Percentiles rank a stretch among this genome's conserved stretches.
These are phyloP conservation scores for Phenganax subtilis DNA, from an alignment of 92 coral and sea anemone species.

Conservation along the genomic window DNA sequence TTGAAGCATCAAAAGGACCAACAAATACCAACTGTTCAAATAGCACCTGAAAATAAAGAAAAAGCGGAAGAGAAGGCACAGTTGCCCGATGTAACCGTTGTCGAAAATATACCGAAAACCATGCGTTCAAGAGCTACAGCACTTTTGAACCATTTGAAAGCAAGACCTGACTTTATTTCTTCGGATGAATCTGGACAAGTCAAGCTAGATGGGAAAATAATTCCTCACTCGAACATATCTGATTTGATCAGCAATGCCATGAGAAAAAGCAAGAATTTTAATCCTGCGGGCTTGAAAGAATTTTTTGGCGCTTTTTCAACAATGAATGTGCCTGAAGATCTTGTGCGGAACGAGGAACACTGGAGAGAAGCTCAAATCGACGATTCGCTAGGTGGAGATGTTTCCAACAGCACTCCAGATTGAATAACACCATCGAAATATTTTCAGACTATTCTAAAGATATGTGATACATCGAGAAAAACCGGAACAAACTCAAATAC, in stretches of 20 bases:
- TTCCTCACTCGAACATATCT: slow-evolving; percentile 15
- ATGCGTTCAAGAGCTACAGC: slow-evolving; percentile 7
- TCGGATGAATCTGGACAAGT: slow-evolving; percentile 12
- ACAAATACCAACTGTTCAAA: too few species aligned
- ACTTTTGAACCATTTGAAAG: slow-evolving; percentile 5
- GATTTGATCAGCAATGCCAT: slow-evolving; percentile 39
- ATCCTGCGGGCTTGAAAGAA: slow-evolving; percentile 5
- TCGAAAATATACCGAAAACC: slow-evolving; percentile 33
- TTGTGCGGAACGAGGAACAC: not conserved
- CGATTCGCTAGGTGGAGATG: too few species aligned
- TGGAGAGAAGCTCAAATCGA: not conserved
- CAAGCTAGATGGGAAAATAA: not conserved
- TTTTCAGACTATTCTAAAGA: too few species aligned
- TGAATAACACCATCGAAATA: too few species aligned
- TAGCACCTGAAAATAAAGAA: too few species aligned
- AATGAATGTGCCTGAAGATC: not conserved
- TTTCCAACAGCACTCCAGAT: too few species aligned
- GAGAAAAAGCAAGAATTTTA: slow-evolving; percentile 10
- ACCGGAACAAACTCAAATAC: too few species aligned
- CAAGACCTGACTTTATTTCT: slow-evolving; percentile 13
- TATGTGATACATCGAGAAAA: too few species aligned
- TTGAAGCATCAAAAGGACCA: too few species aligned
- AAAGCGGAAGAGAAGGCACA: too few species aligned
- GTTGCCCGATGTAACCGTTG: too few species aligned
- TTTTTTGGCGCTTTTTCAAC: slow-evolving; percentile 9